Evolutionary conservation across 1,140 invertebrate species (phyloP), one percentile per base, ranked within the genome.

Genomic region (Drosophila sproati): DNA sequence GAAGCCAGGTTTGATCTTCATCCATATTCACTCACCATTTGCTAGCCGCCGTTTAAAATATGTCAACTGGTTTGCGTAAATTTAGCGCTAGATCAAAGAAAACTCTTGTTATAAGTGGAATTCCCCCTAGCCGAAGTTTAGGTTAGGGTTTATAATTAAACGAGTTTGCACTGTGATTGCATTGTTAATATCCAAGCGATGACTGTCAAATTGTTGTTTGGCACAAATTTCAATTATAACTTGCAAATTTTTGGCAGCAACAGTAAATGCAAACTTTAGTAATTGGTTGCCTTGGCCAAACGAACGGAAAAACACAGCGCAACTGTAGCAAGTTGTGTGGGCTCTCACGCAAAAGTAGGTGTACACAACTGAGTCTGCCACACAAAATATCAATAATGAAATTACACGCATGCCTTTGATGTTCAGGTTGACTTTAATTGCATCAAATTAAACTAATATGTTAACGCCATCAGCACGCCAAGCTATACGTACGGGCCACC

Each of bases 381-480:
- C 37, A 60, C 48, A 10, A 41, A 64, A 66, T 52, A 67, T 52
- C 39, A 61, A 50, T 82, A 88, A 87, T 77, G 73, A 32, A 78
- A 77, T 82, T 71, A 73, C 48, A 50, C 43, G 50, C 10, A 6
- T 2, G 55, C 69, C 71, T 69, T 50, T 50, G 48, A 50, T 88
- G 77, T 80, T 77, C 55, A 69, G 61, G 61, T 76, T 73, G 54
- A 64, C 51, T 87, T 87, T 86, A 82, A 86, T 82, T 63, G 48
- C 59, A 87, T 87, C 57, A 82, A 75, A 72, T 88, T 67, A 63
- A 20, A 79, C 54, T 66, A 77, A 82, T 80, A 83, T 80, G 73
- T 88, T 88, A 80, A 87, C 73, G 51, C 56, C 59, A 73, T 80
- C 61, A 60, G 63, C 52, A 41, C 12, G 43, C 8, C 54, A 29